Conservation (phyloP, 2,797 vertebrate species). For the Propithecus deckenii region DNA sequence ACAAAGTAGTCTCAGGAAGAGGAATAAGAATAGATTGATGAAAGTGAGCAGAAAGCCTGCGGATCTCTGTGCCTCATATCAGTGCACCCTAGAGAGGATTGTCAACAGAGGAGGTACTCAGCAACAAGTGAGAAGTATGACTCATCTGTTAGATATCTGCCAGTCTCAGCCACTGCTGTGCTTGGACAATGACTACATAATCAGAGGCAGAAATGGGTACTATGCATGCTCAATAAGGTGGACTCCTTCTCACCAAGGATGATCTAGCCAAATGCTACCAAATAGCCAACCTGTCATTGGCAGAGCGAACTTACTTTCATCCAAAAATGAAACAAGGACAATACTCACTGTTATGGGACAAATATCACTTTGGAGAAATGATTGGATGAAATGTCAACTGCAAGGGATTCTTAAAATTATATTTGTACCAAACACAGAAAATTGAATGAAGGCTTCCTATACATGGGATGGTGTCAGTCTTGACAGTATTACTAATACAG, state of each 20-base stretch:
- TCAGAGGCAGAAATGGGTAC: not conserved
- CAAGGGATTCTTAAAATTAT: not conserved
- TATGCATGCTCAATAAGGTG: not conserved
- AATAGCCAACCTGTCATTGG: not conserved
- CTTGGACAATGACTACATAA: not conserved
- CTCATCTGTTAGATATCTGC: not conserved
- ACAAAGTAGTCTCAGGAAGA: not conserved
- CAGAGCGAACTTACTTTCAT: not conserved
- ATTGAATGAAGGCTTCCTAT: not conserved
- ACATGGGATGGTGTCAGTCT: not conserved
- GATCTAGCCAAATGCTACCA: not conserved
- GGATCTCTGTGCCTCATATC: not conserved
- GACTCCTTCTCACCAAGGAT: not conserved
- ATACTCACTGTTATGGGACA: not conserved
- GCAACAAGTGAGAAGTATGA: not conserved
- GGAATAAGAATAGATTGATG: not conserved
- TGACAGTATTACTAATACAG: slow-evolving; percentile 83
- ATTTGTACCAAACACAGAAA: not conserved
- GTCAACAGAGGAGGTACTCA: not conserved
- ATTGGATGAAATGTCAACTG: not conserved
- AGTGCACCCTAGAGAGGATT: not conserved
- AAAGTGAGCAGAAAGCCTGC: not conserved
- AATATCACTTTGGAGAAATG: not conserved
- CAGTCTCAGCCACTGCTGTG: not conserved
- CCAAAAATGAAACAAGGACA: not conserved